Conservation (phyloP, 1,140 invertebrate genomes). For the Drosophila obscura region DNA sequence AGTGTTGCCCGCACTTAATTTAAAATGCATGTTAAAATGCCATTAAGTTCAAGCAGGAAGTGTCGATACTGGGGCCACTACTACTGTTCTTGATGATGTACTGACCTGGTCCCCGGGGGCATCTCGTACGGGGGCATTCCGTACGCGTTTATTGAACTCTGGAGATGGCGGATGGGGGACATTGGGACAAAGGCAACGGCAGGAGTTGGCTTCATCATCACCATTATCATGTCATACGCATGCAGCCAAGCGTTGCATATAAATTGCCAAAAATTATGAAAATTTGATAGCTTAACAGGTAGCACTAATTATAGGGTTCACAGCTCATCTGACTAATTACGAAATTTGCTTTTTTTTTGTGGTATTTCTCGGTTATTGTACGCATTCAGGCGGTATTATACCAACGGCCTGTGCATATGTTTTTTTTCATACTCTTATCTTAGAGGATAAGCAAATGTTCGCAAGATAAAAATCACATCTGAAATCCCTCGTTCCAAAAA, state of each 20-base stretch:
- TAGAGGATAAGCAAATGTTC: no score
- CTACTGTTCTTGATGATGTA: conserved; percentile 30
- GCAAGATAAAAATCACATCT: no score
- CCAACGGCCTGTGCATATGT: no score
- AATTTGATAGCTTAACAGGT: conserved; percentile 60
- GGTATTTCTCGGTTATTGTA: conserved; percentile 1
- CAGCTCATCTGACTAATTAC: conserved; percentile 50
- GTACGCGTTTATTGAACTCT: conserved; percentile 63
- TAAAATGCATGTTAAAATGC: conserved; percentile 76
- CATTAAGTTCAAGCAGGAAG: conserved; percentile 73
- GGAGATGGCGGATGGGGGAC: conserved; percentile 5
- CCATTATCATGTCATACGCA: conserved; percentile 15
- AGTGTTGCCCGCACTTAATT: conserved; percentile 72
- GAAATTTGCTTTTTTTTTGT: conserved; percentile 2
- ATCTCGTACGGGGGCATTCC: conserved; percentile 24
- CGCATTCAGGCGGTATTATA: background rate
- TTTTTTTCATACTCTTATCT: no score
- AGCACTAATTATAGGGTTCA: conserved; percentile 66
- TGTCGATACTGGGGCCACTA: conserved; percentile 28
- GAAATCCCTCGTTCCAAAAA: no score
- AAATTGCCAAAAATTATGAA: conserved; percentile 69
- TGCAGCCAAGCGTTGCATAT: conserved; percentile 66
- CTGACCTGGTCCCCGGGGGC: conserved; percentile 17
- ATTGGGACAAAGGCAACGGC: conserved; percentile 34
- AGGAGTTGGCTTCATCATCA: conserved; percentile 23